Evolutionary conservation across 2,113 vertebrate species (phyloP).

Genomic region (Misgurnus anguillicaudatus): DNA sequence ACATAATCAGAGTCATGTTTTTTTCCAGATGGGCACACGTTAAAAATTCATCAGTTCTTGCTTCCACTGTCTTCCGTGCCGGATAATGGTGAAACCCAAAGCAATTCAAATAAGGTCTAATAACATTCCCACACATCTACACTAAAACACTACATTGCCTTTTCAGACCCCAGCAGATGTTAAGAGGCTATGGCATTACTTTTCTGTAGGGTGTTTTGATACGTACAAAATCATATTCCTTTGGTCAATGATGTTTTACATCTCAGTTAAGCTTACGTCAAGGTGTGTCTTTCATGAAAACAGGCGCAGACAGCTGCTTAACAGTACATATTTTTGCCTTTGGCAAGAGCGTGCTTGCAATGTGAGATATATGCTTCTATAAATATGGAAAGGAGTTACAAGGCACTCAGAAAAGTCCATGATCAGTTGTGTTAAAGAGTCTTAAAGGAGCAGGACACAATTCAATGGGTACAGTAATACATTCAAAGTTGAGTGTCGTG

Average conservation of each 20-base stretch:
- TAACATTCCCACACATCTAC: neutral
- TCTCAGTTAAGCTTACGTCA: slow-evolving; percentile 22
- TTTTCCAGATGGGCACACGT: slow-evolving; percentile 3
- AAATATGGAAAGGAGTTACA: slow-evolving; percentile 43
- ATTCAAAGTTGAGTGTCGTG: neutral
- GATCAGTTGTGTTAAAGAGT: slow-evolving; percentile 1
- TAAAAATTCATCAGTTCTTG: neutral
- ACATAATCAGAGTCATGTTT: no score
- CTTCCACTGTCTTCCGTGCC: neutral
- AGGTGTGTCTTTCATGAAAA: slow-evolving; percentile 30
- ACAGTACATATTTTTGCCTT: slow-evolving; percentile 33
- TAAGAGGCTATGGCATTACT: neutral
- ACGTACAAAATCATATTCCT: slow-evolving; percentile 32
- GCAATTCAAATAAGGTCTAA: slow-evolving; percentile 3
- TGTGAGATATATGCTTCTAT: slow-evolving; percentile 27
- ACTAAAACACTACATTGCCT: neutral
- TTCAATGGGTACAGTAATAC: neutral
- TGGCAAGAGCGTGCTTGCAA: slow-evolving; percentile 38
- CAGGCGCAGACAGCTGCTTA: slow-evolving; percentile 21
- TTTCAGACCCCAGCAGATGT: neutral
- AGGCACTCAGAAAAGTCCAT: neutral
- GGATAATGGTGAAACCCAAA: neutral
- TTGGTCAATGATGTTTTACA: slow-evolving; percentile 24
- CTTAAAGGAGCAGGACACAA: neutral
- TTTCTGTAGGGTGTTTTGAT: slow-evolving; percentile 24